Base-by-base conservation (phyloP, 2,888 invertebrate species). In the Ichneumoninae sp. region DNA sequence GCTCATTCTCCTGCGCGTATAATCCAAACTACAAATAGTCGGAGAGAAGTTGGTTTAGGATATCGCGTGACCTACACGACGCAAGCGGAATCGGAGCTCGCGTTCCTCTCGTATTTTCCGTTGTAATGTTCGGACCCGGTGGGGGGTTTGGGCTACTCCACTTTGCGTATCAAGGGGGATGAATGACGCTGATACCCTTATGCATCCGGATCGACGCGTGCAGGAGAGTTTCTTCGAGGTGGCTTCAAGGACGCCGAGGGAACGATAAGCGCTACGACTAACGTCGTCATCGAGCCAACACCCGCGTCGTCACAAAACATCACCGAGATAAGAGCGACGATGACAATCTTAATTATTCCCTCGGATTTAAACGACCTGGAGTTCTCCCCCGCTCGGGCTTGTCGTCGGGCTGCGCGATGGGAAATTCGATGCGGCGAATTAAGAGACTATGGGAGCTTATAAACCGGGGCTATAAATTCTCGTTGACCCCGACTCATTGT, bases 331-430 rank as follows among this genome's bases (percentile, higher is more conserved):
- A 85, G 79, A 66, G 22, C 50, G 78, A 85, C 87, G 87, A 87
- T 87, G 80, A 47, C 52, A 82, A 87, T 87, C 87, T 86, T 85
- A 83, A 87, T 87, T 85, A 86, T 86, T 85, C 85, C n/a, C 71
- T 22, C 33, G 73, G 74, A 75, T 82, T 82, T 76, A 68, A 71
- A 81, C 57, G 66, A 44, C 71, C 16, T 26, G 13, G 19, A 6
- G 5, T 8, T 40, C 13, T 22, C n/a, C n/a, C 36, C 22, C 26
- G 19, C 33, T 54, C 13, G 22, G 26, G 8, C 40, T 74, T 36
- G 66, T 82, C 82, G 83, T 60, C 70, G 4, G 10, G 33, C 47
- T 13, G 22, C 57, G 33, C 74, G 70, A 70, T 78, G 57, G 70
- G 57, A 85, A 85, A 81, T 79, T 82, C 57, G 44, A 16, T 60